Evolutionary conservation across 2,888 invertebrate genomes (phyloP), one percentile per base, ranked within the genome.

Genomic region (Noctua comes): DNA sequence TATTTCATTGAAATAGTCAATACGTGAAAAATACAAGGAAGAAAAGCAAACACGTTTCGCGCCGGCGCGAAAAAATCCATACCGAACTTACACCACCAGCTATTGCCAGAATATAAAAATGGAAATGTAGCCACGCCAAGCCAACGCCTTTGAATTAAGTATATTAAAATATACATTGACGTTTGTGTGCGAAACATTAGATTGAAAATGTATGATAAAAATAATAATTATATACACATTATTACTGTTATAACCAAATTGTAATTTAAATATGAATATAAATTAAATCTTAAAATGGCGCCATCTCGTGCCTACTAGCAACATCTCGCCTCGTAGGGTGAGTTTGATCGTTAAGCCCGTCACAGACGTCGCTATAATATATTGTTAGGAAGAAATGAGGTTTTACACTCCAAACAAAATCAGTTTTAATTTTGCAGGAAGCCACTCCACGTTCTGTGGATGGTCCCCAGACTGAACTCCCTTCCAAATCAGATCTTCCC

Each of bases 11-110:
- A 64, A 79, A 36, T 57, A 36, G 43, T 71, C 70, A 68, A 68
- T 83, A 70, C 0, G 75, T 82, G 76, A 80, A 82, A 78, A 79
- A 81, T 79, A 79, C 83, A 82, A 84, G 86, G 85, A 90, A 88
- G 86, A 71, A 76, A 83, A 86, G 89, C 89, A 89, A 92, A 91
- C 92, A 91, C 93, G 93, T 91, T 96, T 95, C 95, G 96, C 96
- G 96, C 96, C 96, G 96, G 96, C 95, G 97, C 96, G 96, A 96
- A 96, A 96, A 95, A 96, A 96, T 96, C 96, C 93, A 95, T 95
- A 96, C 83, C 85, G 68, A 59, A 73, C 62, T 68, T 72, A 36
- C 18, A 68, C 40, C 57, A 70, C 77, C 80, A 43, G 1, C 46
- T 43, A 83, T 86, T 88, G 76, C 87, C 88, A 86, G 40, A 66